These are phyloP conservation scores for Eueremaeus valkanovi DNA, from an alignment of 2,888 invertebrate genomes.

Conservation along the genomic window DNA sequence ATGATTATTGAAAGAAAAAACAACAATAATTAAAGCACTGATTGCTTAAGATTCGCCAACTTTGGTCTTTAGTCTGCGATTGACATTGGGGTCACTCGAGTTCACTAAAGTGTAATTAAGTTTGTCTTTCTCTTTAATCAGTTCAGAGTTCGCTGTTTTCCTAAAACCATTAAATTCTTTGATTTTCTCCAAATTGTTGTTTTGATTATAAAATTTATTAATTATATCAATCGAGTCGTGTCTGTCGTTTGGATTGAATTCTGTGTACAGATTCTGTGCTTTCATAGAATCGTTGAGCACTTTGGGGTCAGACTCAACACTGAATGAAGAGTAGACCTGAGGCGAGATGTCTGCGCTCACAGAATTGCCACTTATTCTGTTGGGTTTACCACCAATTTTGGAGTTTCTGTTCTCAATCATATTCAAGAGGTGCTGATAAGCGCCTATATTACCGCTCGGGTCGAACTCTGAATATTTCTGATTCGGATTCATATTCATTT, in stretches of 20 bases:
- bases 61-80: not conserved
- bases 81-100: not conserved
- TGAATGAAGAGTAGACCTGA: constrained; percentile 9
- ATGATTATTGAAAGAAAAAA: not conserved
- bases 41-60: not conserved
- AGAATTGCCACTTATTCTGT: not conserved
- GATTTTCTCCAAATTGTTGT: constrained; percentile 14
- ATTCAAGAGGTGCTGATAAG: constrained; percentile 16
- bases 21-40: not conserved
- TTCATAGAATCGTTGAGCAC: constrained; percentile 13
- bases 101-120: not conserved
- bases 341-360: not conserved
- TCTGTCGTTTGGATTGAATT: not conserved
- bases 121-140: constrained; percentile 5
- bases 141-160: not conserved
- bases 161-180: constrained; percentile 8
- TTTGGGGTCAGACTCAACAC: not conserved
- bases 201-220: constrained; percentile 23
- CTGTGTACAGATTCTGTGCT: not conserved
- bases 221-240: not conserved
- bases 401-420: constrained; percentile 5
- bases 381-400: not conserved
- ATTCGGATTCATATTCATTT: constrained; percentile 13
- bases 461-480: constrained; percentile 25
- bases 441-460: not conserved